A percentile compares a stretch with the other conserved stretches of the same genome.
These are phyloP conservation scores for Dasyornis broadbenti DNA, from an alignment of 2,113 vertebrate genomes.

Conservation along the genomic window DNA sequence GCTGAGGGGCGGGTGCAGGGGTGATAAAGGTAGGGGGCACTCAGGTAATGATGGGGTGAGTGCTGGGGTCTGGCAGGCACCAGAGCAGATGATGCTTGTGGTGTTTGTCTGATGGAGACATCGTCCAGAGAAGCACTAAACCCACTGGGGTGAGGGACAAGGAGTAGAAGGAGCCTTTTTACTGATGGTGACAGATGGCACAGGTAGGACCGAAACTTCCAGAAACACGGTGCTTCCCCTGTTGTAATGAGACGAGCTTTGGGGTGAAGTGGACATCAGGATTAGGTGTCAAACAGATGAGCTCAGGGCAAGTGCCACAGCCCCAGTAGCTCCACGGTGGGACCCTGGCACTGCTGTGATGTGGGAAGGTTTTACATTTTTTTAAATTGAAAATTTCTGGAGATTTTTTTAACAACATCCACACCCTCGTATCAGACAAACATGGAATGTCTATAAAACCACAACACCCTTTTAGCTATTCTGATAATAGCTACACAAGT, in stretches of 20 bases:
- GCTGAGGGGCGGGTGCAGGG: not conserved
- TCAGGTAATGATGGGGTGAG: not conserved
- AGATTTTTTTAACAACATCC: not conserved
- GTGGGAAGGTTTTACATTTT: not conserved
- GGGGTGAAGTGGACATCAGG: not conserved
- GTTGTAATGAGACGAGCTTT: not conserved
- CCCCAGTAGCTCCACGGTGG: not conserved
- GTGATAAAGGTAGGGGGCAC: not conserved
- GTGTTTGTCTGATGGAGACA: not conserved
- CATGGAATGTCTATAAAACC: not conserved
- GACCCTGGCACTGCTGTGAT: not conserved
- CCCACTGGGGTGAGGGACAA: too few species aligned
- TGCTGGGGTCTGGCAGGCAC: accelerated
- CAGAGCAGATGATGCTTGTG: not conserved
- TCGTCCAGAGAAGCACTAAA: not conserved
- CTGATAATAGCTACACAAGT: not conserved
- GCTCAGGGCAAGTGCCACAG: not conserved
- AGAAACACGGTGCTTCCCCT: not conserved
- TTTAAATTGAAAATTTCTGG: not conserved
- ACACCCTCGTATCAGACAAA: not conserved
- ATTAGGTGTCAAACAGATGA: accelerated
- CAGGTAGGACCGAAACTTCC: not conserved
- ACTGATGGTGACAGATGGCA: not conserved
- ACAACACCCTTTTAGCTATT: not conserved
- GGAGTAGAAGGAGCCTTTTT: not conserved